Evolutionary conservation across 2,797 vertebrate genomes (phyloP), one percentile per base, ranked within the genome.

Genomic region (Alectoris magna): DNA sequence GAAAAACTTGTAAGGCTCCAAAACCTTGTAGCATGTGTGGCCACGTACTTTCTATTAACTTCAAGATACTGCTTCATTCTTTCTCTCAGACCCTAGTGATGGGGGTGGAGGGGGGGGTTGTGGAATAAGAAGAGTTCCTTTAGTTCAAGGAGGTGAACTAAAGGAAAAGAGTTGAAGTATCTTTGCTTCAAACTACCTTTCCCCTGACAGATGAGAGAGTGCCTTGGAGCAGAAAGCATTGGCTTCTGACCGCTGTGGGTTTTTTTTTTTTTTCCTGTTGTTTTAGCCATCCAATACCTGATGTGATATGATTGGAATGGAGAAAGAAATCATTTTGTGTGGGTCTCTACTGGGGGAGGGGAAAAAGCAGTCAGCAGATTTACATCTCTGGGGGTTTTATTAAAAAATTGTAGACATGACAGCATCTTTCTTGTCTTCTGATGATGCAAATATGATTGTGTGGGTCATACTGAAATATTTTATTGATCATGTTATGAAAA

Each of bases 401-500:
- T 21, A 59, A 23, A n/a, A 21, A 26, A 8, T 16, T 14, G 44
- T 31, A 62, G 43, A 53, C 18, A 14, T 64, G 19, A 73, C 58
- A 73, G 51, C 39, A 39, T 81, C 79, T 79, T 89, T 92, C 39
- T 53, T 4, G 3, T 74, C 38, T 96, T 64, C 56, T 62, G 58
- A 39, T 86, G 60, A 81, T 87, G 70, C 79, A 80, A 53, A 46
- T 64, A 72, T 58, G 59, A 70, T 81, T 94, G 91, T 27, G 39
- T 84, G 68, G 71, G 31, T 80, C 23, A 6, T 72, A 91, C 88
- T 60, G 55, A 92, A 90, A 70, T 64, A 83, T 90, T 81, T 95
- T 88, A 94, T 93, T 79, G 94, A 95, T 95, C 60, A 19, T 43
- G 26, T 94, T 94, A 93, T 94, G 88, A 92, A 91, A 96, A 94